These are phyloP conservation scores for Lymantria dispar DNA, from an alignment of 2,888 invertebrate species.

Conservation along the genomic window DNA sequence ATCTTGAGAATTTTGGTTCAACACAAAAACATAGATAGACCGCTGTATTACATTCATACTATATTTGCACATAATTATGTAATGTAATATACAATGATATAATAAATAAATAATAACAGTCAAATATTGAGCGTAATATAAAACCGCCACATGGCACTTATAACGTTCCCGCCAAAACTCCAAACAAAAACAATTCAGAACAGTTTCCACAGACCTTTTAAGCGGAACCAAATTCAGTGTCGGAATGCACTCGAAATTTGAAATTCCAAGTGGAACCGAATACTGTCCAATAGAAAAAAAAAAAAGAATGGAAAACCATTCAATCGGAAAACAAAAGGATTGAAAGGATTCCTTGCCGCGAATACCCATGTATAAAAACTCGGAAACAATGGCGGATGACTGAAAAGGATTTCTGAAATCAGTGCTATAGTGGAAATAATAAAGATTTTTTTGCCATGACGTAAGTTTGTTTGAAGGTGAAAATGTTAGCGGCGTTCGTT, in stretches of 20 bases:
- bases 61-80: too few species aligned
- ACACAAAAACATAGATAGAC: too few species aligned
- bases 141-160: too few species aligned
- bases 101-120: too few species aligned
- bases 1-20: too few species aligned
- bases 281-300: slow-evolving; percentile 38
- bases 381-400: slow-evolving; percentile 40
- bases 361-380: slow-evolving; percentile 50
- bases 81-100: too few species aligned
- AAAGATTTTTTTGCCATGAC: slow-evolving; percentile 37
- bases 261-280: slow-evolving; percentile 45
- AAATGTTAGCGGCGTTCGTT: slow-evolving; percentile 15
- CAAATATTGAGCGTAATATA: too few species aligned
- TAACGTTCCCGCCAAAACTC: background rate
- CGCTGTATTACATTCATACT: too few species aligned
- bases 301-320: slow-evolving; percentile 34
- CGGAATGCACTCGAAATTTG: slow-evolving; percentile 39
- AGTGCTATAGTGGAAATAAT: slow-evolving; percentile 44
- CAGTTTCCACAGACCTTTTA: too few species aligned
- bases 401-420: slow-evolving; percentile 51
- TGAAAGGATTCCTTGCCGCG: slow-evolving; percentile 33
- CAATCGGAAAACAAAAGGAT: slow-evolving; percentile 55
- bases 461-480: slow-evolving; percentile 15
- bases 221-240: slow-evolving; percentile 3
- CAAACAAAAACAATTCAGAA: too few species aligned